Conservation (phyloP, 2,888 invertebrate genomes). For the Eristalis tenax region DNA sequence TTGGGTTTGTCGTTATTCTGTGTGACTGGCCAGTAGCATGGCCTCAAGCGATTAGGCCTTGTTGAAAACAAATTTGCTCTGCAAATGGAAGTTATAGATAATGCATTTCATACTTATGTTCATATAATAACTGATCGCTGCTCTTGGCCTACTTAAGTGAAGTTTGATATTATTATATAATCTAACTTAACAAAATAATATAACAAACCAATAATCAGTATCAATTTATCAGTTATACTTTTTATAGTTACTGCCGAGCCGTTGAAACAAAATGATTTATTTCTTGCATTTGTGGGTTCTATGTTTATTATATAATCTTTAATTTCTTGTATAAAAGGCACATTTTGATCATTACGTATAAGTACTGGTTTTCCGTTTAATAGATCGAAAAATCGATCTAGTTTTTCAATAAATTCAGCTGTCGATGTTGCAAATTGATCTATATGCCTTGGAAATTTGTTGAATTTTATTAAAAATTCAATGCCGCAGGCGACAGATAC, state of each 20-base stretch:
- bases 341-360: constrained; percentile 13
- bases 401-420: constrained; percentile 27
- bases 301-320: not conserved
- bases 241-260: constrained; percentile 9
- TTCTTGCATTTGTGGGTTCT: not conserved
- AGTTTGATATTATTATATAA: too few species aligned
- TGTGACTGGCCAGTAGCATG: too few species aligned
- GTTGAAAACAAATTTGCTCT: too few species aligned
- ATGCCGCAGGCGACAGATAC: constrained; percentile 30
- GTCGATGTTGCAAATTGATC: constrained; percentile 8
- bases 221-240: too few species aligned
- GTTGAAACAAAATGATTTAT: constrained; percentile 22
- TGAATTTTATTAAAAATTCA: constrained; percentile 3
- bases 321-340: not conserved
- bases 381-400: constrained; percentile 21
- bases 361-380: constrained; percentile 33
- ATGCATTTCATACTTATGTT: too few species aligned
- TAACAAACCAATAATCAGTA: too few species aligned
- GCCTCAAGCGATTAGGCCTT: too few species aligned
- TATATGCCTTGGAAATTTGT: constrained; percentile 34
- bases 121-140: too few species aligned
- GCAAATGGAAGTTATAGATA: too few species aligned
- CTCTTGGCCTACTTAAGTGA: too few species aligned
- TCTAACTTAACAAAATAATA: too few species aligned
- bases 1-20: too few species aligned